phyloP scores from a whole-genome alignment of 2,113 vertebrate genomes.

The Pelobates fuscus region DNA sequence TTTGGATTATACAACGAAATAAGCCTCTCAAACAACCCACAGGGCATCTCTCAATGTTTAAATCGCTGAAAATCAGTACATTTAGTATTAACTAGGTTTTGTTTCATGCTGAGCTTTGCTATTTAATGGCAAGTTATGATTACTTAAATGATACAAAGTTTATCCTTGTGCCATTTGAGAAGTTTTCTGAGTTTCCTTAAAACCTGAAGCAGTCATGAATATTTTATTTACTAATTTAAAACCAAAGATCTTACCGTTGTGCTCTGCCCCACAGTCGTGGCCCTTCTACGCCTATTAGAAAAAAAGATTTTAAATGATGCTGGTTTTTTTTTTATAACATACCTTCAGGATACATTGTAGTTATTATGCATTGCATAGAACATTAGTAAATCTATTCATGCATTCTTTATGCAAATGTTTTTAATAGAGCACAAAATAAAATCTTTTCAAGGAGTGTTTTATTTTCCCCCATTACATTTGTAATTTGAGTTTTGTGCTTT shows the following conservation, averaged over 20 bases:
- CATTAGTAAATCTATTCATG: no score
- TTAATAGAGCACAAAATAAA: no score
- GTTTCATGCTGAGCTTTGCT: background rate
- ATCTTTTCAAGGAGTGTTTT: no score
- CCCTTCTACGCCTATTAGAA: conserved; percentile 27
- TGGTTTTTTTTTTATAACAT: conserved; percentile 15
- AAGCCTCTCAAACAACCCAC: no score
- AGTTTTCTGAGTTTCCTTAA: background rate
- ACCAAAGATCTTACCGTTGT: conserved; percentile 27
- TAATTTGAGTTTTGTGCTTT: no score
- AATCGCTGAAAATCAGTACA: background rate
- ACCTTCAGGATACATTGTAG: conserved; percentile 1
- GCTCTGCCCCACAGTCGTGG: no score
- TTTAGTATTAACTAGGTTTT: background rate
- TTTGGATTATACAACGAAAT: no score
- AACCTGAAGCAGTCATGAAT: conserved; percentile 24
- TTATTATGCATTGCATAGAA: no score
- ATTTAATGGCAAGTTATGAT: background rate
- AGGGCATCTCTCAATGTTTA: no score
- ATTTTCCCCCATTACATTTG: no score
- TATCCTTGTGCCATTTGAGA: conserved; percentile 5
- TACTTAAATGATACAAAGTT: background rate
- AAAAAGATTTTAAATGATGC: conserved; percentile 41
- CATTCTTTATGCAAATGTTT: no score
- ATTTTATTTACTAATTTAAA: conserved; percentile 29